Evolutionary conservation across 2,888 invertebrate genomes (phyloP), one percentile per base, ranked within the genome.

Genomic region (Xestobium rufovillosum): DNA sequence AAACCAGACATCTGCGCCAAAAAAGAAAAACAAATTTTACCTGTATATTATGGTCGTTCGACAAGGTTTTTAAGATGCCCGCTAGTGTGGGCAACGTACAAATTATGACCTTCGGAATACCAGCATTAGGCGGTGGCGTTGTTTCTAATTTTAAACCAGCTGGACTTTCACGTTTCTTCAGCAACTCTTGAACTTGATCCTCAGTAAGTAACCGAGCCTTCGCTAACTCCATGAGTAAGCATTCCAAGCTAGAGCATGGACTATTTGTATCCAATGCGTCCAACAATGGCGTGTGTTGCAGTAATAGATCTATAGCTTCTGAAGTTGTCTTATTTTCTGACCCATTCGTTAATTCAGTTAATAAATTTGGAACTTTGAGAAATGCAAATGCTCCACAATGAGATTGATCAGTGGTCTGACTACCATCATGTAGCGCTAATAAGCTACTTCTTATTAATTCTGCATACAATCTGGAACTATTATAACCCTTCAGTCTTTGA

Each of bases 381-480:
- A 92, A 94, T 1, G 88, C 87, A 59, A 94, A 92, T 6, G 94
- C 91, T 9, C 90, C 89, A 91, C 94, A 94, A 53, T 90, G 78
- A 3, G 90, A 82, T 55, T 92, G 91, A 50, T 86, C 84, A 4
- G 82, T 76, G 28, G 83, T 84, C 49, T 83, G 85, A 34, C 82
- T 80, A 0, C 84, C 84, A 63, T 91, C 89, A 55, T 89, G 83
- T 3, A 95, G 66, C n/a, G 89, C 88, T 55, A 94, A 79, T 40
- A 94, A 78, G 54, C 90, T 88, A 0, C 90, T 87, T 44, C 92
- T 73, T 50, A 94, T 83, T 16, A 95, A 73, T 70, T 95, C 94
- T 59, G 86, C 84, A 57, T 86, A 92, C 1, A 95, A 64, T 46
- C 88, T 76, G 1, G 87, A 73, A 48, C 83, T 75, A n/a, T 80